Percentiles rank a stretch among this genome's conserved stretches.
Conservation (phyloP, 2,888 invertebrate genomes). For the Drosophila nr. medialis region DNA sequence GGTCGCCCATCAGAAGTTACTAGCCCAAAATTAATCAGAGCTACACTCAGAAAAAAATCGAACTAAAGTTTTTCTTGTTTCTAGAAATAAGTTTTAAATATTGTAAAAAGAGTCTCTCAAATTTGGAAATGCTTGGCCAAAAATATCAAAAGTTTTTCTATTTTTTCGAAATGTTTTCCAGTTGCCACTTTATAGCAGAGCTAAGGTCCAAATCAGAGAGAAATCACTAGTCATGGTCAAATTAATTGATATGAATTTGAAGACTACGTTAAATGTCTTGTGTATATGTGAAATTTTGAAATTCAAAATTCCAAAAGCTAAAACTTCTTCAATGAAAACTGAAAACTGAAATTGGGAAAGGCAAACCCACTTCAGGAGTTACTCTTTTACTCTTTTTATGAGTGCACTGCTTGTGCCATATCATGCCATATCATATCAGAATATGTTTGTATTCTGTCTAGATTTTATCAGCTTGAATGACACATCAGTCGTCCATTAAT, state of each 20-base stretch:
- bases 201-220: not conserved
- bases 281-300: not conserved
- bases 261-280: not conserved
- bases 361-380: not conserved
- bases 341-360: not conserved
- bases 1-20: slow-evolving; percentile 28
- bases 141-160: not conserved
- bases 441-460: slow-evolving; percentile 16
- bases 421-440: not conserved
- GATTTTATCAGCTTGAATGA: slow-evolving; percentile 47
- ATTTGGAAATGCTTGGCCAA: not conserved
- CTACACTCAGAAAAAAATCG: not conserved
- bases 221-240: not conserved
- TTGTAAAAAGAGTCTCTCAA: not conserved
- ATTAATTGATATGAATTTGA: not conserved
- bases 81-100: not conserved
- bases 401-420: not conserved
- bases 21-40: slow-evolving; percentile 18
- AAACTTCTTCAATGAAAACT: not conserved
- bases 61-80: not conserved
- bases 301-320: not conserved
- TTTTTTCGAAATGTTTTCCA: not conserved
- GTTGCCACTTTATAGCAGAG: not conserved
- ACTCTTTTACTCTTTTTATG: too few species aligned
- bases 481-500: slow-evolving; percentile 45